These are phyloP conservation scores for Procambarus clarkii DNA, from an alignment of 1,140 invertebrate genomes.

Conservation along the genomic window DNA sequence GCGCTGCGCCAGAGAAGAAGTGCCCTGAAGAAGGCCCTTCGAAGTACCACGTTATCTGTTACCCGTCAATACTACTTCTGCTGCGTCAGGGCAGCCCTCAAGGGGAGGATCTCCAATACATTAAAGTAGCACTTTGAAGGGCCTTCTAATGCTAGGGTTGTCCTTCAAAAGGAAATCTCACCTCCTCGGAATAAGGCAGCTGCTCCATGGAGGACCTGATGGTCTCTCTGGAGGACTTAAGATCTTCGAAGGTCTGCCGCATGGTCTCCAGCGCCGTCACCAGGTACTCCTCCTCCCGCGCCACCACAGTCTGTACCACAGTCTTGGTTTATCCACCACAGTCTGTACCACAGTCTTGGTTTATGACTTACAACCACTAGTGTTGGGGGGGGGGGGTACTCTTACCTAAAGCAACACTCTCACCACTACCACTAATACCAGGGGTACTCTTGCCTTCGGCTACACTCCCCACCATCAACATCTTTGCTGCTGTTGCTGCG, in stretches of 20 bases:
- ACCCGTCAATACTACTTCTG: neutral
- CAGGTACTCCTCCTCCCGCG: constrained; percentile 58
- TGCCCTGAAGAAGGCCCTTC: too few relatives aligned
- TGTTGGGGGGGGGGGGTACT: too few relatives aligned
- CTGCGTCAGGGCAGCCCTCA: neutral
- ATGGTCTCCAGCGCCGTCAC: constrained; percentile 67
- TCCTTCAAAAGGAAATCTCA: constrained; percentile 11
- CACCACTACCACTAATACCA: too few relatives aligned
- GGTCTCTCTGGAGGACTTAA: constrained; percentile 62
- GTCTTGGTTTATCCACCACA: constrained; percentile 12
- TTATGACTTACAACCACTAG: too few relatives aligned
- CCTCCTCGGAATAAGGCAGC: constrained; percentile 63
- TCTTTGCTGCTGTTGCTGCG: too few relatives aligned
- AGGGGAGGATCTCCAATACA: neutral
- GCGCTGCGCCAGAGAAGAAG: too few relatives aligned
- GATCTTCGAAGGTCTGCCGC: constrained; percentile 39
- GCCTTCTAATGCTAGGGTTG: neutral
- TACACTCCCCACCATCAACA: too few relatives aligned
- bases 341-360: constrained; percentile 2
- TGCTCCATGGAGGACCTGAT: constrained; percentile 69
- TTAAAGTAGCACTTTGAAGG: neutral
- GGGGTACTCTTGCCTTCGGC: too few relatives aligned
- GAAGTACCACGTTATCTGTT: too few relatives aligned
- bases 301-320: constrained; percentile 34
- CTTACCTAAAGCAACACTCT: too few relatives aligned